Evolutionary conservation across 2,888 invertebrate genomes (phyloP).

Genomic region (Cephonodes hylas): DNA sequence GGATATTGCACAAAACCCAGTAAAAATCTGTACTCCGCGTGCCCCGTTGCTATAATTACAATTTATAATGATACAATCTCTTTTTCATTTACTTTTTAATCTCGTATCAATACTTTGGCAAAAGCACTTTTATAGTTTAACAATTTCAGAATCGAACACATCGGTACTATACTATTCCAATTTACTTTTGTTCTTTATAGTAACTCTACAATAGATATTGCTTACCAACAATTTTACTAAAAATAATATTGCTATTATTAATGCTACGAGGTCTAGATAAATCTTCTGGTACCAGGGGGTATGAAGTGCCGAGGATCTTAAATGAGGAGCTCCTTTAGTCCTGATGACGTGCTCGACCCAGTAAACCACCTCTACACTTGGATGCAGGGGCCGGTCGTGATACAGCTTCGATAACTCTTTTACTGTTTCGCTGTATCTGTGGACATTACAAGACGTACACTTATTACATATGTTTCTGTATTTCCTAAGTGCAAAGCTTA

Average conservation of each 20-base stretch:
- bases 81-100: too few species aligned
- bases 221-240: constrained; percentile 6
- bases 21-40: too few species aligned
- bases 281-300: constrained; percentile 48
- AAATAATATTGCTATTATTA: constrained; percentile 16
- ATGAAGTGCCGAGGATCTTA: constrained; percentile 44
- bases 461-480: too few species aligned
- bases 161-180: not conserved
- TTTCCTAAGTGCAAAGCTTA: too few species aligned
- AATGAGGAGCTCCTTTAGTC: constrained; percentile 44
- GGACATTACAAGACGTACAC: constrained; percentile 6
- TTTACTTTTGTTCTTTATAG: not conserved
- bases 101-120: too few species aligned
- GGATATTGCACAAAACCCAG: too few species aligned
- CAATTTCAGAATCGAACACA: not conserved
- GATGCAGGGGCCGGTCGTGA: constrained; percentile 43
- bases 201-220: constrained; percentile 13
- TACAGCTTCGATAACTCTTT: constrained; percentile 41
- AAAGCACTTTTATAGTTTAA: too few species aligned
- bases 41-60: too few species aligned
- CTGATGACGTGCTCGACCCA: constrained; percentile 48
- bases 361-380: constrained; percentile 41
- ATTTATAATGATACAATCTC: too few species aligned
- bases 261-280: constrained; percentile 39
- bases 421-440: constrained; percentile 38